Percentiles rank a stretch among this genome's conserved stretches.
Evolutionary conservation across 1,140 invertebrate species (phyloP).

Genomic region (Drosophila nigromelanica): DNA sequence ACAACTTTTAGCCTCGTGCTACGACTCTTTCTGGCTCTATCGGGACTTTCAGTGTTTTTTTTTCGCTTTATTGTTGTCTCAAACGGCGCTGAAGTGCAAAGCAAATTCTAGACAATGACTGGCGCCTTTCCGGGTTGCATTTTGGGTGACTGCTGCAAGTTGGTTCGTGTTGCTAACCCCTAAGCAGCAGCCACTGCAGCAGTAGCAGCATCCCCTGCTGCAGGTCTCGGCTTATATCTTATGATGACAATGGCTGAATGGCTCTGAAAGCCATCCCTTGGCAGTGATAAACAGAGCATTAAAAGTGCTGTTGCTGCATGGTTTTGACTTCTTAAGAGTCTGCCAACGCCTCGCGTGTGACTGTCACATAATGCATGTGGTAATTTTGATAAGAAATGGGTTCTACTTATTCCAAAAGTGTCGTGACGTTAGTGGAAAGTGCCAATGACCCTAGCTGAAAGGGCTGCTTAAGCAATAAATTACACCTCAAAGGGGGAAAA

Average conservation of each 20-base stretch:
- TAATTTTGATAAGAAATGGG: conserved; percentile 27
- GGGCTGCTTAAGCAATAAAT: background rate
- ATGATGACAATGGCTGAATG: conserved; percentile 48
- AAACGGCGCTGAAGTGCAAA: conserved; percentile 46
- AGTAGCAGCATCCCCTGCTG: conserved; percentile 7
- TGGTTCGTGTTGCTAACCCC: conserved; percentile 27
- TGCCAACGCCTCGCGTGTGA: conserved; percentile 8
- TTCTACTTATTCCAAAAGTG: background rate
- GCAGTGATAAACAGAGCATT: conserved; percentile 40
- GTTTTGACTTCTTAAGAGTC: conserved; percentile 41
- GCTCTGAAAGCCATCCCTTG: conserved; percentile 35
- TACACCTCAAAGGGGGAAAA: background rate
- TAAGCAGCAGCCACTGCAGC: conserved; percentile 21
- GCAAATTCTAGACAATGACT: conserved; percentile 46
- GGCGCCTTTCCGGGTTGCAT: conserved; percentile 38
- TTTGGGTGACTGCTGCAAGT: conserved; percentile 28
- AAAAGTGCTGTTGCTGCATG: conserved; percentile 24
- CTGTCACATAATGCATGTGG: conserved; percentile 35
- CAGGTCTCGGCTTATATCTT: conserved; percentile 11
- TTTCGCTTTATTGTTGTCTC: conserved; percentile 36
- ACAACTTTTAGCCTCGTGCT: conserved; percentile 3
- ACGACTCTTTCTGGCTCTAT: conserved; percentile 3
- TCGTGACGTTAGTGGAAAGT: background rate
- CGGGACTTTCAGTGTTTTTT: conserved; percentile 7
- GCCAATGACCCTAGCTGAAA: conserved; percentile 26